phyloP scores from a whole-genome alignment of 1,140 invertebrate genomes.

The Drosophila ficusphila region DNA sequence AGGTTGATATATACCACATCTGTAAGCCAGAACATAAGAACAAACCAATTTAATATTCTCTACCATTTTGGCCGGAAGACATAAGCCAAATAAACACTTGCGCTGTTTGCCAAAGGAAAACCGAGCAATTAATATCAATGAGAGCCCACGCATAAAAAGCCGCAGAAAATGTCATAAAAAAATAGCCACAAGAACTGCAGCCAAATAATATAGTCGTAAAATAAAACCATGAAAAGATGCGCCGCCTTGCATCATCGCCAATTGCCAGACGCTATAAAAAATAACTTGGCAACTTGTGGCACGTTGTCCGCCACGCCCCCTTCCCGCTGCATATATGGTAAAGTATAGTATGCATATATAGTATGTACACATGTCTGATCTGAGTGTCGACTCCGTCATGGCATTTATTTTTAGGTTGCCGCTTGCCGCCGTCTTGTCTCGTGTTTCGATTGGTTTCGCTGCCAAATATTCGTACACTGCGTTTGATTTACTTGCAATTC shows the following conservation, averaged over 20 bases:
- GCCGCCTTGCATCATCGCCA: constrained; percentile 43
- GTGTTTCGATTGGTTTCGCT: constrained; percentile 47
- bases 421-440: constrained; percentile 42
- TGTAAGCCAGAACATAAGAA: background rate
- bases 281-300: constrained; percentile 38
- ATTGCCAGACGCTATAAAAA: constrained; percentile 47
- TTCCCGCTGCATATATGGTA: background rate
- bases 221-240: constrained; percentile 26
- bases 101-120: constrained; percentile 25
- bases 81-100: constrained; percentile 47
- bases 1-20: too few relatives aligned
- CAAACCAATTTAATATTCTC: background rate
- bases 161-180: constrained; percentile 39
- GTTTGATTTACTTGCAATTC: constrained; percentile 45
- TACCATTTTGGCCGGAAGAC: constrained; percentile 25
- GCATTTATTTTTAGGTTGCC: constrained; percentile 41
- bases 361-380: constrained; percentile 19
- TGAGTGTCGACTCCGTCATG: constrained; percentile 33
- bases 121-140: constrained; percentile 48
- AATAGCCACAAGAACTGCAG: constrained; percentile 38
- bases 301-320: constrained; percentile 27
- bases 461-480: constrained; percentile 41
- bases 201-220: constrained; percentile 43
- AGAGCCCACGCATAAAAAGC: constrained; percentile 36
- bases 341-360: background rate